Evolutionary conservation across 2,888 invertebrate species (phyloP).

Genomic region (Periphyllus acericola): DNA sequence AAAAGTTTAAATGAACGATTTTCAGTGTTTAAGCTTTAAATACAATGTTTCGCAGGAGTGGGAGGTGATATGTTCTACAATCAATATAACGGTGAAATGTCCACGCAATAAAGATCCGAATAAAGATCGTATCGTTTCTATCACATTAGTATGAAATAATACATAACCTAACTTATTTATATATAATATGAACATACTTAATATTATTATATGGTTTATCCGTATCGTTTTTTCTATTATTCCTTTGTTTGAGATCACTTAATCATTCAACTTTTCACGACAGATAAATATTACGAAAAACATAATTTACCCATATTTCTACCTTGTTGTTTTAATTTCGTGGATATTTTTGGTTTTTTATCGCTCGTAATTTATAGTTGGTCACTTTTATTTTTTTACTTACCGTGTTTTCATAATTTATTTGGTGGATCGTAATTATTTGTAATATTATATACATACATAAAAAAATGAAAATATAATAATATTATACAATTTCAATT

Average conservation of each 20-base stretch:
- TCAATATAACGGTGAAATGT: not conserved
- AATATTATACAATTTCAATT: too few relatives aligned
- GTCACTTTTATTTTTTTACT: not conserved
- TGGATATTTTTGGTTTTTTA: not conserved
- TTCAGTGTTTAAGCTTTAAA: too few relatives aligned
- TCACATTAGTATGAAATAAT: not conserved
- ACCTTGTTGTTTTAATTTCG: not conserved
- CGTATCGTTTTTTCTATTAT: not conserved
- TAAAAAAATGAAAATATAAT: too few relatives aligned
- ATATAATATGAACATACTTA: too few relatives aligned
- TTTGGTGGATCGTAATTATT: not conserved
- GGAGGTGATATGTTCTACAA: too few relatives aligned
- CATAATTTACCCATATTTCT: not conserved
- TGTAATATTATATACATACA: too few relatives aligned
- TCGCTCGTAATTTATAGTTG: not conserved
- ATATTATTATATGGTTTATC: not conserved
- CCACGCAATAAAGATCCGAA: not conserved
- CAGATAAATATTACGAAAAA: not conserved
- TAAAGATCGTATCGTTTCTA: not conserved
- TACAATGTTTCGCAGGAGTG: too few relatives aligned
- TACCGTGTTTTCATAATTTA: not conserved
- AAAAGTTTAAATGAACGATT: too few relatives aligned
- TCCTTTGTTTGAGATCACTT: not conserved
- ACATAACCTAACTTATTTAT: too few relatives aligned
- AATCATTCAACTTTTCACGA: not conserved